Conservation (phyloP, 2,888 invertebrate genomes). For the Galerucella calmariensis region DNA sequence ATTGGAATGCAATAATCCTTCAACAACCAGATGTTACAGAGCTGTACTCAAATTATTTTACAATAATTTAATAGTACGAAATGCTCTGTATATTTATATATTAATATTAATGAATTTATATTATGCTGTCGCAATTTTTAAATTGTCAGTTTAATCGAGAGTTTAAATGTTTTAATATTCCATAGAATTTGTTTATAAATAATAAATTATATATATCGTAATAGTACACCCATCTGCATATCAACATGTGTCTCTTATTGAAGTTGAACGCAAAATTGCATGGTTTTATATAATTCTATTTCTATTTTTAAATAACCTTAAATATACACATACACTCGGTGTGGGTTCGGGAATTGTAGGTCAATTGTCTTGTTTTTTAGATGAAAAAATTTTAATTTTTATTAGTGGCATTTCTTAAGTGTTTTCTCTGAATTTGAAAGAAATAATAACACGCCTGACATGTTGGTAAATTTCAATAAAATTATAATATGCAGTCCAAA, state of each 20-base stretch:
- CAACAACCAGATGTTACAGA: too few species aligned
- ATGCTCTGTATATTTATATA: too few species aligned
- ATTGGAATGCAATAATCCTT: too few species aligned
- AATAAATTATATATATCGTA: neutral
- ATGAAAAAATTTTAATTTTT: neutral
- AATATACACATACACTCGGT: neutral
- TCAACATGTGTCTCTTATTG: neutral
- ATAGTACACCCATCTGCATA: neutral
- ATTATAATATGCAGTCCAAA: too few species aligned
- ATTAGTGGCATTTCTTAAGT: neutral
- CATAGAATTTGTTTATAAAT: slow-evolving; percentile 3
- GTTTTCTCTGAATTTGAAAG: neutral
- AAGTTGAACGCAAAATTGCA: slow-evolving; percentile 6
- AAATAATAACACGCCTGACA: too few species aligned
- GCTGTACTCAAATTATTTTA: too few species aligned
- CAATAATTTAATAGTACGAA: too few species aligned
- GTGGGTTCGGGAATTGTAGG: slow-evolving; percentile 7
- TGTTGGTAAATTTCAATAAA: too few species aligned
- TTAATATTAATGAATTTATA: too few species aligned
- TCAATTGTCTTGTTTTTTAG: neutral
- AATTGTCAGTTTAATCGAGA: neutral
- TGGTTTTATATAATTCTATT: neutral
- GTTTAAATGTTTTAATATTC: neutral
- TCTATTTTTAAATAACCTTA: slow-evolving; percentile 3
- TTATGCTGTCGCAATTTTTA: neutral